Percentiles rank a stretch among this genome's conserved stretches.
These are phyloP conservation scores for Orius insidiosus DNA, from an alignment of 1,140 invertebrate genomes.

Conservation along the genomic window DNA sequence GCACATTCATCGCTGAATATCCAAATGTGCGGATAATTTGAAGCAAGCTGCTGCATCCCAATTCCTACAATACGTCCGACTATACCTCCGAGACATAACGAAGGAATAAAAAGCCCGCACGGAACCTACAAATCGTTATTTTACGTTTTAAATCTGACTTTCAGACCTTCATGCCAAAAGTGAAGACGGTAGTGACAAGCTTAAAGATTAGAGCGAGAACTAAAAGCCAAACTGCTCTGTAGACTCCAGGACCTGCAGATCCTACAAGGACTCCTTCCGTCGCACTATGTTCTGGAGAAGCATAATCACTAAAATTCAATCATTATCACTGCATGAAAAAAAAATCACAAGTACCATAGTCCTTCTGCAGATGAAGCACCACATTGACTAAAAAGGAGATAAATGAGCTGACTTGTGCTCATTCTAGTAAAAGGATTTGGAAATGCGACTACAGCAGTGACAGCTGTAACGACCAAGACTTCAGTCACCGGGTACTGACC, in stretches of 20 bases:
- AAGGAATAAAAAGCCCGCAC: constrained; percentile 83
- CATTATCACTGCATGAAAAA: not conserved
- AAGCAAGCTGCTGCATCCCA: constrained; percentile 80
- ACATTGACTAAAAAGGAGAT: constrained; percentile 89
- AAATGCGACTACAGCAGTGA: constrained; percentile 86
- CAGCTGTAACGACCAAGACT: constrained; percentile 75
- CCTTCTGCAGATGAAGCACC: constrained; percentile 78
- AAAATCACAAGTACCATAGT: constrained; percentile 49
- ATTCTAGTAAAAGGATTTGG: constrained; percentile 95
- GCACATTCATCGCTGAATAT: constrained; percentile 88
- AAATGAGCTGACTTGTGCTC: constrained; percentile 92
- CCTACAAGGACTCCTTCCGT: constrained; percentile 9
- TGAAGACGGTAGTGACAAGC: constrained; percentile 92
- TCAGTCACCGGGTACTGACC: constrained; percentile 98
- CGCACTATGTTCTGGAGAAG: not conserved
- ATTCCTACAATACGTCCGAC: constrained; percentile 93
- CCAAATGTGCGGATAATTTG: constrained; percentile 68
- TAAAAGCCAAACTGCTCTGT: constrained; percentile 76
- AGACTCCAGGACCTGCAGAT: constrained; percentile 68
- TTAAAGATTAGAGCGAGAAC: constrained; percentile 83
- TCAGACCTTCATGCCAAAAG: constrained; percentile 82
- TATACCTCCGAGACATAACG: constrained; percentile 79
- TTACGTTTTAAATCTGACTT: constrained; percentile 24
- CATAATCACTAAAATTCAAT: not conserved
- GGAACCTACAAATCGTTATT: constrained; percentile 33